Conservation (phyloP, 1,140 invertebrate species). For the Macrobrachium nipponense region DNA sequence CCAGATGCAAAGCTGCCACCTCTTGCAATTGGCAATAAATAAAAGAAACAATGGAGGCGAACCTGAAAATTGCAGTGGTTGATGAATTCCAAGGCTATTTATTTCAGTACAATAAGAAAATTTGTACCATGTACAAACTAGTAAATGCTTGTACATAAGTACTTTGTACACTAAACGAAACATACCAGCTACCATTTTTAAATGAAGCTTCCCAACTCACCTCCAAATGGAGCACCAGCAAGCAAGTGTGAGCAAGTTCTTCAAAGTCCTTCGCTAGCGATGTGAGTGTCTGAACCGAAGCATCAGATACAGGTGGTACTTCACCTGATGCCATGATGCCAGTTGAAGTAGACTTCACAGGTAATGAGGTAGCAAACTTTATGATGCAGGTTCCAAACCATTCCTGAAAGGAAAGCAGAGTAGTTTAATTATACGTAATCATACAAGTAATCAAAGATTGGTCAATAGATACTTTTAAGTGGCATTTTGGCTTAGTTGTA, state of each 20-base stretch:
- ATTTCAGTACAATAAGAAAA: too few species aligned
- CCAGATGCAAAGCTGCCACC: conserved; percentile 71
- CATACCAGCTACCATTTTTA: too few species aligned
- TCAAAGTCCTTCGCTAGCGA: conserved; percentile 84
- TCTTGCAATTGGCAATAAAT: conserved; percentile 80
- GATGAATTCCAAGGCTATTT: neutral
- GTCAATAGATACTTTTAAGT: neutral
- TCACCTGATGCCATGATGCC: conserved; percentile 65
- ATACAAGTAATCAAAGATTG: conserved; percentile 13
- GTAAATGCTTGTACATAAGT: too few species aligned
- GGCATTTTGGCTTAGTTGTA: too few species aligned
- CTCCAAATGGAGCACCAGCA: conserved; percentile 92
- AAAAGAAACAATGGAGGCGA: conserved; percentile 94
- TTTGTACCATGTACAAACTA: too few species aligned
- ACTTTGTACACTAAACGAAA: neutral
- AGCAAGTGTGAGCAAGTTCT: conserved; percentile 89
- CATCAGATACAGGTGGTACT: conserved; percentile 62
- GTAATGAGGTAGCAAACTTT: conserved; percentile 68
- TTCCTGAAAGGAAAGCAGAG: conserved; percentile 70
- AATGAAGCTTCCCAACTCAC: conserved; percentile 74
- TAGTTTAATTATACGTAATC: neutral
- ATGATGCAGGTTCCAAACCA: conserved; percentile 76
- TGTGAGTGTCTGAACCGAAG: conserved; percentile 72
- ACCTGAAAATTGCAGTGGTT: conserved; percentile 8
- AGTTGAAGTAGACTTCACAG: conserved; percentile 63